A percentile compares a stretch with the other conserved stretches of the same genome.
Evolutionary conservation across 2,888 invertebrate species (phyloP).

Genomic region (Stenichneumon culpator): DNA sequence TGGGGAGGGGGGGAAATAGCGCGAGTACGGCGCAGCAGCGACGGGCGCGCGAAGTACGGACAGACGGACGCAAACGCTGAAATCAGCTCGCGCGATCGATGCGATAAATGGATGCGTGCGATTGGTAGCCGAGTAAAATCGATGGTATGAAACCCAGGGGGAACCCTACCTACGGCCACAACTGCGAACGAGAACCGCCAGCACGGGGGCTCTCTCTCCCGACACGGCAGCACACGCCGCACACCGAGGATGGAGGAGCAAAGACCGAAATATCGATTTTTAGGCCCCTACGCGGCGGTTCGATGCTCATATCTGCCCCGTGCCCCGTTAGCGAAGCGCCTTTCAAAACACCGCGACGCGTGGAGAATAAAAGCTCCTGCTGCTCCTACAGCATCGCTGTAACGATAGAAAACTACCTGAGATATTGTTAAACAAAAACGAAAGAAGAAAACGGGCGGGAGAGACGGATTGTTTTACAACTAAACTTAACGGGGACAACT

Average conservation of each 20-base stretch:
- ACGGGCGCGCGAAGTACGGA: conserved; percentile 49
- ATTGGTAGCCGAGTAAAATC: conserved; percentile 87
- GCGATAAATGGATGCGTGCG: conserved; percentile 92
- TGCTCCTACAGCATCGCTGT: conserved; percentile 19
- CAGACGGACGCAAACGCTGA: conserved; percentile 81
- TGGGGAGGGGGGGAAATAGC: conserved; percentile 41
- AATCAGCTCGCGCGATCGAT: conserved; percentile 88
- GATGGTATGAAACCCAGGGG: conserved; percentile 77
- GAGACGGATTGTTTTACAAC: not conserved
- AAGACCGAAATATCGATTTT: conserved; percentile 91
- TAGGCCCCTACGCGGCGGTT: conserved; percentile 88
- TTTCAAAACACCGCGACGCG: conserved; percentile 81
- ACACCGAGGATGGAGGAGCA: conserved; percentile 88
- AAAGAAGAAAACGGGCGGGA: not conserved
- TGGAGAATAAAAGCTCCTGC: conserved; percentile 59
- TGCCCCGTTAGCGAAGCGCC: conserved; percentile 80
- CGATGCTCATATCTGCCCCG: conserved; percentile 84
- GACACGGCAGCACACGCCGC: conserved; percentile 66
- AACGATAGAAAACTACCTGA: not conserved
- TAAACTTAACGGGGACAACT: not conserved
- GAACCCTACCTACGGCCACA: conserved; percentile 77
- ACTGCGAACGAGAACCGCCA: conserved; percentile 55
- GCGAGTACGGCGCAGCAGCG: conserved; percentile 44
- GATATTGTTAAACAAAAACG: not conserved
- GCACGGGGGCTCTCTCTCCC: conserved; percentile 69